Evolutionary conservation across 2,797 vertebrate species (phyloP), one percentile per base, ranked within the genome.

Genomic region (Helarctos malayanus): DNA sequence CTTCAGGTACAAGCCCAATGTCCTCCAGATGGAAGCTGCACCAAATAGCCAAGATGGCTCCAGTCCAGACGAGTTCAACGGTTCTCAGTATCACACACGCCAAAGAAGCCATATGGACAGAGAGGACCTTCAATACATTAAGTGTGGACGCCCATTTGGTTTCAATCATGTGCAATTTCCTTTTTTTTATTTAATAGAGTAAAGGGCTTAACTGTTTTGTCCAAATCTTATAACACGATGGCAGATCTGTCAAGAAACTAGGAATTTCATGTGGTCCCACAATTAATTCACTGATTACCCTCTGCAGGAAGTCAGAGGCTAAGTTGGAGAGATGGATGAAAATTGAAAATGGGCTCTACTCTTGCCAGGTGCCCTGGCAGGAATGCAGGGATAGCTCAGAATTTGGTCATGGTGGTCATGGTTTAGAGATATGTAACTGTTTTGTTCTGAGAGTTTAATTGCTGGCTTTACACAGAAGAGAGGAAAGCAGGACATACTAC

Each of bases 121-220:
- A 95, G 96, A 97, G 14, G 59, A 63, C 15, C 13, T 91, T 97
- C 92, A 96, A 4, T 71, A 8, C 65, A 19, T 73, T 73, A 75
- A 97, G 41, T 6, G 7, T 76, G 85, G 80, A 81, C 95, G 97
- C 68, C 92, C 96, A 97, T 98, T 98, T 98, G 97, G 95, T 98
- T 98, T 98, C 97, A 98, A 98, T 98, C 95, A 98, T 89, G 95
- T 85, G 93, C 92, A 98, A 97, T 97, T 98, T 98, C 94, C 95
- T 95, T 97, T 95, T 89, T 96, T 71, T 98, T 97, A 97, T 97
- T 97, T 97, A 98, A 95, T 27, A 5, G 83, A 82, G 93, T 95
- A 98, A 98, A 98, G 95, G 94, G 97, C 96, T 92, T 97, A 97
- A 98, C 95, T 97, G 68, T 89, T 98, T 98, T 98, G 95, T 97